phyloP scores from a whole-genome alignment of 1,140 invertebrate genomes.

The Drosophila quadrilineata region DNA sequence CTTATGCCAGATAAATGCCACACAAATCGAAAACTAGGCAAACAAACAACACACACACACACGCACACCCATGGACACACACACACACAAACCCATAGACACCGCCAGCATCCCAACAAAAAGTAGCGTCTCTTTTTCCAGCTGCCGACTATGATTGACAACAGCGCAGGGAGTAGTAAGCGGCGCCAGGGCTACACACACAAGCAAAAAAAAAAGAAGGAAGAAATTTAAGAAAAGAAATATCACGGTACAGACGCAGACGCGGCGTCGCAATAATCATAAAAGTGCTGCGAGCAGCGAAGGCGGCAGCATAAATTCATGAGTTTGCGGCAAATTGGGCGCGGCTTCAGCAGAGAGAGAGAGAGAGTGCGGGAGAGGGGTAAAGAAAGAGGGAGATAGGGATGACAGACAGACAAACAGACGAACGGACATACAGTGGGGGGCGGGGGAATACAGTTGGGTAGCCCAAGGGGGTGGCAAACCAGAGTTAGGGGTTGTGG shows the following conservation, averaged over 20 bases:
- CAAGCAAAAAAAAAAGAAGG: no score
- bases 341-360: no score
- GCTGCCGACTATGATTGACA: conserved; percentile 59
- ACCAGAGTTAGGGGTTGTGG: no score
- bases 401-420: no score
- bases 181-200: neutral
- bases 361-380: no score
- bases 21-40: conserved; percentile 53
- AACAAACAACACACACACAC: conserved; percentile 33
- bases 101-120: conserved; percentile 21
- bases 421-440: no score
- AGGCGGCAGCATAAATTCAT: conserved; percentile 11
- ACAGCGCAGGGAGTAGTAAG: neutral
- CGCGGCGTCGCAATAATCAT: conserved; percentile 77
- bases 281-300: conserved; percentile 41
- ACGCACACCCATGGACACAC: conserved; percentile 40
- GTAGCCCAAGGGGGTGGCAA: neutral
- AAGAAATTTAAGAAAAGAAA: conserved; percentile 52
- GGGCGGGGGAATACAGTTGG: neutral
- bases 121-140: neutral
- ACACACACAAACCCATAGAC: conserved; percentile 59
- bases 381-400: no score
- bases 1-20: conserved; percentile 40
- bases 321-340: conserved; percentile 14
- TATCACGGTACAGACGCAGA: conserved; percentile 51